Base-by-base conservation (phyloP, 2,888 invertebrate genomes). In the Dilophus febrilis region DNA sequence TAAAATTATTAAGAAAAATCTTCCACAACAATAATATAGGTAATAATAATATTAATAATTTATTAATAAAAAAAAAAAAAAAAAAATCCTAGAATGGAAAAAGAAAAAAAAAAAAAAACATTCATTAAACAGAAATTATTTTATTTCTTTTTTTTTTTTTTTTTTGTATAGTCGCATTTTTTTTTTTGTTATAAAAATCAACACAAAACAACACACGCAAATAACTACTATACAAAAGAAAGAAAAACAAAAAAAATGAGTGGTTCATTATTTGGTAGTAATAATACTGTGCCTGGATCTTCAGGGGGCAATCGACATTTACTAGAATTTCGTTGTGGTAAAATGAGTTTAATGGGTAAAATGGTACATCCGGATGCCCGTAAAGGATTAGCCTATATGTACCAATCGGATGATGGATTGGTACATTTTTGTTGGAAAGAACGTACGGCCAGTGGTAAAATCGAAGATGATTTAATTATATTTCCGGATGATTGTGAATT, bases 341-440 rank as follows among this genome's bases (percentile, higher is more conserved):
- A 92, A 67, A 94, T 95, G 94, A 82, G 77, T 45, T 70, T 91
- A 64, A 54, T 60, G 16, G 91, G 87, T 34, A 85, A 85, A 53
- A 90, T 87, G 82, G 90, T 92, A 4, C 77, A 82, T 59, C 87
- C 95, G 3, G 94, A 95, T 58, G 86, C 85, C 49, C 77, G 94
- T 52, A 97, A 97, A 66, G 98, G 98, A 5, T 67, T 86, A 22
- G 70, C 97, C 12, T 98, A 92, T 58, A 77, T 98, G 41, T 87
- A 91, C 57, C 97, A 97, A 61, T 86, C 91, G 39, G 94, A 95
- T 50, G 98, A 98, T 63, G 87, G 90, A 1, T 64, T 98, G 42
- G 94, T 97, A 84, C 98, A 98, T 65, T 95, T 98, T 58, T 97
- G 97, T 62, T 98, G 98, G 98, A 97, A 97, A 65, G 97, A 99